Evolutionary conservation across 1,140 invertebrate species (phyloP), one percentile per base, ranked within the genome.

Genomic region (Macrobrachium rosenbergii): DNA sequence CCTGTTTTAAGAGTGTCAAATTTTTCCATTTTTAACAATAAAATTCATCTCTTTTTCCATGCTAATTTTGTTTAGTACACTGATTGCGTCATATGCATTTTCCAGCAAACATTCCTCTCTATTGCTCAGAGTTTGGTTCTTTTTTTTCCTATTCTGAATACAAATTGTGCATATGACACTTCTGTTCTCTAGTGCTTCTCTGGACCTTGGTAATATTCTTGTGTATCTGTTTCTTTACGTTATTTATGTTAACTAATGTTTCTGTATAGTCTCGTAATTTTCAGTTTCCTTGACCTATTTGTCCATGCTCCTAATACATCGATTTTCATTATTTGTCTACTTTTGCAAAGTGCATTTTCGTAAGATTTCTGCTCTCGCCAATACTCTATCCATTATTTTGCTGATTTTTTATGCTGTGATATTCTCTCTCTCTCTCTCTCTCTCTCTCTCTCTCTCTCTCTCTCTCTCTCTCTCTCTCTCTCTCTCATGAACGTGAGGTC

Each of bases 381-480:
- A 2, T 28, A 73, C 7, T 14, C 2, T 21, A 2, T 73, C 19
- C 21, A 23, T 2, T 5, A 28, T 2, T 14, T 73, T 37, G 14
- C 14, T 37, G n/a, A n/a, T n/a, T 28, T 2, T 73, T n/a, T 12
- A 21, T 73, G 19, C 28, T 28, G 14, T 14, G 7, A 28, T 75
- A 45, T 16, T 19, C n/a, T 79, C 21, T 79, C 43, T 79, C 43
- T 23, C 64, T 78, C 52, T 78, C 67, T 58, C 79, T 89, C 58
- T 78, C 59, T 82, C 60, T 88, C 58, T 60, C 52, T 60, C 16
- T 89, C 16, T 72, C 52, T 21, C 45, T 80, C 45, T 59, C n/a
- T 86, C 23, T 89, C 63, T 82, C 52, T 59, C 58, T 88, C 59
- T 60, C 58, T 83, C 62, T 88, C 76, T 58, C 23, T 78, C 7